Evolutionary conservation across 2,113 vertebrate genomes (phyloP).

Genomic region (Oceanites oceanicus): DNA sequence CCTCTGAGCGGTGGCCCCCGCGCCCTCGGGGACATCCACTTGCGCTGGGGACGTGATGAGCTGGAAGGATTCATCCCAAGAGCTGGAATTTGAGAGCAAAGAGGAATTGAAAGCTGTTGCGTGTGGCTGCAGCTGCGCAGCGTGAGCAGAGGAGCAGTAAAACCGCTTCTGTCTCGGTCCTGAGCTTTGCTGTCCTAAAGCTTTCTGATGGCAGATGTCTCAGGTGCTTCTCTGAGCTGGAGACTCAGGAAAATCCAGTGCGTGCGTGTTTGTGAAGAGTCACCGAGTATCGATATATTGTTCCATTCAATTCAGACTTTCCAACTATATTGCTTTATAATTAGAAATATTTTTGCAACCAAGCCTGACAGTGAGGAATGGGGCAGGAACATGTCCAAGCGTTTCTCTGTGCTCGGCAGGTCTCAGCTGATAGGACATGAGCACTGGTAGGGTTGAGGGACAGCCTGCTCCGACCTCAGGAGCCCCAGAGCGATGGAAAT

Average conservation of each 20-base stretch:
- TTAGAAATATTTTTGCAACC: no score
- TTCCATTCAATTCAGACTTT: not conserved
- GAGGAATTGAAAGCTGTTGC: not conserved
- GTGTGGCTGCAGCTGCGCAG: not conserved
- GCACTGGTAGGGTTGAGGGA: not conserved
- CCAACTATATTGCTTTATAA: no score
- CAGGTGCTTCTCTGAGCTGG: not conserved
- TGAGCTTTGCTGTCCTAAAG: not conserved
- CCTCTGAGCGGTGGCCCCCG: not conserved
- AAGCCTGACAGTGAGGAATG: not conserved
- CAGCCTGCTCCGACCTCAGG: not conserved
- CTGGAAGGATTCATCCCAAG: not conserved
- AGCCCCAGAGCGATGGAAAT: not conserved
- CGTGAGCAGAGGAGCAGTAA: not conserved
- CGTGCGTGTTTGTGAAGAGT: not conserved
- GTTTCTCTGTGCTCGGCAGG: not conserved
- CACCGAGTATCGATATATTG: fast-evolving
- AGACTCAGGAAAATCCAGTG: not conserved
- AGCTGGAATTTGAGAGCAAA: not conserved
- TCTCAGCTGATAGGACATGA: not conserved
- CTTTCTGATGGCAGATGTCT: not conserved
- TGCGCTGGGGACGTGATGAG: fast-evolving
- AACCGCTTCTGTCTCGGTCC: not conserved
- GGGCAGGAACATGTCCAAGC: not conserved
- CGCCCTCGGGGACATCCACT: fast-evolving